phyloP scores from a whole-genome alignment of 64 coral and sea anemone species.

The Actinia tenebrosa region DNA sequence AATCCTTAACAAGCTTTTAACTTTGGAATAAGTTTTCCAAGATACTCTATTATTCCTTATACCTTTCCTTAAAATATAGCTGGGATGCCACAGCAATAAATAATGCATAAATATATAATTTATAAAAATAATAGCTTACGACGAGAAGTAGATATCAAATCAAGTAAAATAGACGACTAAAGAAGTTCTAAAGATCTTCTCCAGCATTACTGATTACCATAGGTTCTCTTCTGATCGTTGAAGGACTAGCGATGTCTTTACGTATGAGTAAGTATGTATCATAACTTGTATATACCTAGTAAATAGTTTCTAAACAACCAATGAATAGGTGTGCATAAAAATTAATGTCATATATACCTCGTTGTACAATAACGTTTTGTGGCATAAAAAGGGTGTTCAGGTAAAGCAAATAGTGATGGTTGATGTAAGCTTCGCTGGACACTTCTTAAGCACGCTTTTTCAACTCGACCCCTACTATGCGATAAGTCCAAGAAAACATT shows the following conservation, averaged over 20 bases:
- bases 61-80: not conserved
- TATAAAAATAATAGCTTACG: too few species aligned
- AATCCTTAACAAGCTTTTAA: too few species aligned
- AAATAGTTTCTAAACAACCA: not conserved
- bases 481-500: too few species aligned
- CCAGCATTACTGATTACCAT: not conserved
- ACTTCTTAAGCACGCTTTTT: too few species aligned
- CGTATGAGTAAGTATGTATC: not conserved
- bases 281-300: not conserved
- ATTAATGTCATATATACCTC: too few species aligned
- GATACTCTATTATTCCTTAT: too few species aligned
- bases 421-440: not conserved
- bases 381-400: not conserved
- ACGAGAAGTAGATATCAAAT: not conserved
- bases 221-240: not conserved
- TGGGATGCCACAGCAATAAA: not conserved
- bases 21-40: too few species aligned
- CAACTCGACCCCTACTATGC: too few species aligned
- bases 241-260: not conserved
- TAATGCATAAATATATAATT: not conserved
- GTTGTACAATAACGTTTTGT: too few species aligned
- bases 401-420: not conserved
- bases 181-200: constrained; percentile 2
- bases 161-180: not conserved
- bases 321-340: not conserved